Evolutionary conservation across 2,888 invertebrate genomes (phyloP).

Genomic region (Phengaris arion): DNA sequence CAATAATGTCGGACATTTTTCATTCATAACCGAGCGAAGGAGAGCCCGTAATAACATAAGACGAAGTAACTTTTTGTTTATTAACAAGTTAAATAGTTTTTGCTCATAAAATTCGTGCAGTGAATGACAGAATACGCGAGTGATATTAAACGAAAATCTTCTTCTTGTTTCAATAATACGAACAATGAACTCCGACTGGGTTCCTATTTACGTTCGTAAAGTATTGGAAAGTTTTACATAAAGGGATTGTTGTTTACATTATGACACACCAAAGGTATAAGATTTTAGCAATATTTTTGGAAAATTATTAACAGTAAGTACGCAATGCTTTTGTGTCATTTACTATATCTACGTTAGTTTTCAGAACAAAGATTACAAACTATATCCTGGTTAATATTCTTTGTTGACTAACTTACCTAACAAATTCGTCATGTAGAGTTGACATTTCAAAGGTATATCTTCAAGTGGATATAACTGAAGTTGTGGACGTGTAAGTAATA

Average conservation of each 20-base stretch:
- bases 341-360: too few species aligned
- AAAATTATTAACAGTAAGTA: background rate
- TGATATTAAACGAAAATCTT: constrained; percentile 25
- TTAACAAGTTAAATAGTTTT: constrained; percentile 28
- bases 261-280: background rate
- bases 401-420: too few species aligned
- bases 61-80: constrained; percentile 29
- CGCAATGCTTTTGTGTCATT: too few species aligned
- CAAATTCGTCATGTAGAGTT: too few species aligned
- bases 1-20: constrained; percentile 26
- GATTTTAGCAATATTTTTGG: background rate
- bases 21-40: constrained; percentile 23
- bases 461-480: background rate
- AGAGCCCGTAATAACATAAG: constrained; percentile 16
- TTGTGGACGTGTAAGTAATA: background rate
- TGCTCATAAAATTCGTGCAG: constrained; percentile 29
- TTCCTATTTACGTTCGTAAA: constrained; percentile 41
- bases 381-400: too few species aligned
- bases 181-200: constrained; percentile 19
- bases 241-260: background rate
- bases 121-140: constrained; percentile 29
- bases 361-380: too few species aligned
- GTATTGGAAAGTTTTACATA: constrained; percentile 29
- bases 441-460: too few species aligned
- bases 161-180: constrained; percentile 26